Percentiles rank a stretch among this genome's conserved stretches.
These are phyloP conservation scores for Rhagologus leucostigma DNA, from an alignment of 2,113 vertebrate species.

Conservation along the genomic window DNA sequence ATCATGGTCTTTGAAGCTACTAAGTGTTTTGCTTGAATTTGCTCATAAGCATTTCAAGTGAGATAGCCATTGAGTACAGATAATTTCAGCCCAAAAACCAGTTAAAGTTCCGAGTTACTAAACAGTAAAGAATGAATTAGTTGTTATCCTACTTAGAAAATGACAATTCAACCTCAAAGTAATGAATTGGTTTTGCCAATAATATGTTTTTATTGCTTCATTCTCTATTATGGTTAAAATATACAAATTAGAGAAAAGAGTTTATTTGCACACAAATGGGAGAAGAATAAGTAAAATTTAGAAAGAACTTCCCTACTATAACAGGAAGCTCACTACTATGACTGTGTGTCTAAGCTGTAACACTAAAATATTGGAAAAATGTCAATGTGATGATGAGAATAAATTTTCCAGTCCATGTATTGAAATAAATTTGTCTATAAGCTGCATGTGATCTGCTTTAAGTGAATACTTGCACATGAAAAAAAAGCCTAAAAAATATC, in stretches of 20 bases:
- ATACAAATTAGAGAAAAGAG: not conserved
- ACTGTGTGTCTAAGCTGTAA: not conserved
- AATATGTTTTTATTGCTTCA: not conserved
- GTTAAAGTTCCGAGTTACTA: not conserved
- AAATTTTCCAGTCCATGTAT: not conserved
- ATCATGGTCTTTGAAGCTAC: not conserved
- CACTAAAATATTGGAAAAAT: not conserved
- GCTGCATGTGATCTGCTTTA: not conserved
- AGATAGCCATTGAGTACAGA: not conserved
- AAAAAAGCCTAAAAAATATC: not conserved
- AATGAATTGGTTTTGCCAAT: not conserved
- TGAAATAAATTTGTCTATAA: not conserved
- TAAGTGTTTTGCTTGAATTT: not conserved
- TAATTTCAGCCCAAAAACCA: not conserved
- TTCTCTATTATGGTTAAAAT: not conserved
- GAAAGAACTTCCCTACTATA: not conserved
- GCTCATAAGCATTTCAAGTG: not conserved
- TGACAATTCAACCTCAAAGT: not conserved
- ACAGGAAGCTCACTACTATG: not conserved
- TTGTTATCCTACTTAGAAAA: not conserved
- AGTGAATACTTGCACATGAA: not conserved
- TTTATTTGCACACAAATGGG: not conserved
- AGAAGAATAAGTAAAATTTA: not conserved
- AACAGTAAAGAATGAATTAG: not conserved
- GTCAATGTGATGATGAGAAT: not conserved